Evolutionary conservation across 1,140 invertebrate genomes (phyloP).

Genomic region (Brachionus rotundiformis): DNA sequence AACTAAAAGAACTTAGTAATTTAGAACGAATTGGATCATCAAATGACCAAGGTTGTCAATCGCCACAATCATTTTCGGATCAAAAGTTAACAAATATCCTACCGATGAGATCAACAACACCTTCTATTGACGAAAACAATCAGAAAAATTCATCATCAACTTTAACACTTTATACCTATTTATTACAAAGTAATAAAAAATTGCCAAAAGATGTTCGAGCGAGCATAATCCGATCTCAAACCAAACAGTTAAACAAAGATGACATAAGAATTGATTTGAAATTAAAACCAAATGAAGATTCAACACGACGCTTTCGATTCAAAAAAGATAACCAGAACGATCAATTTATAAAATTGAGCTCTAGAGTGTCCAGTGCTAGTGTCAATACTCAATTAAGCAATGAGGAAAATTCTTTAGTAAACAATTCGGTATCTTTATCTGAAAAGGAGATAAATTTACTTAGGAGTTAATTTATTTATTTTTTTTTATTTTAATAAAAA

Average conservation of each 20-base stretch:
- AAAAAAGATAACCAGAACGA: neutral
- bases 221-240: constrained; percentile 3
- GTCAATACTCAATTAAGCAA: neutral
- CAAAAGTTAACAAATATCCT: neutral
- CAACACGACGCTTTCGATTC: neutral
- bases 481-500: neutral
- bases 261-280: neutral
- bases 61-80: neutral
- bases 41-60: neutral
- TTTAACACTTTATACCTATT: constrained; percentile 26
- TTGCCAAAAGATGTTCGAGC: constrained; percentile 8
- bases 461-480: constrained; percentile 9
- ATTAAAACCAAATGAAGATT: neutral
- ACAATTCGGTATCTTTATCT: neutral
- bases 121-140: neutral
- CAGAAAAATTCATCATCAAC: constrained; percentile 1
- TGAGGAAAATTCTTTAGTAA: neutral
- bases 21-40: constrained; percentile 8
- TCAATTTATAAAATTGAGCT: neutral
- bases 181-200: constrained; percentile 26
- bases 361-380: constrained; percentile 22
- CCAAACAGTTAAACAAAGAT: constrained; percentile 1
- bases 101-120: neutral
- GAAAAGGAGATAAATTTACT: neutral
- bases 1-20: constrained; percentile 10